Conservation (phyloP, 2,797 vertebrate genomes). For the Trichosurus vulpecula region DNA sequence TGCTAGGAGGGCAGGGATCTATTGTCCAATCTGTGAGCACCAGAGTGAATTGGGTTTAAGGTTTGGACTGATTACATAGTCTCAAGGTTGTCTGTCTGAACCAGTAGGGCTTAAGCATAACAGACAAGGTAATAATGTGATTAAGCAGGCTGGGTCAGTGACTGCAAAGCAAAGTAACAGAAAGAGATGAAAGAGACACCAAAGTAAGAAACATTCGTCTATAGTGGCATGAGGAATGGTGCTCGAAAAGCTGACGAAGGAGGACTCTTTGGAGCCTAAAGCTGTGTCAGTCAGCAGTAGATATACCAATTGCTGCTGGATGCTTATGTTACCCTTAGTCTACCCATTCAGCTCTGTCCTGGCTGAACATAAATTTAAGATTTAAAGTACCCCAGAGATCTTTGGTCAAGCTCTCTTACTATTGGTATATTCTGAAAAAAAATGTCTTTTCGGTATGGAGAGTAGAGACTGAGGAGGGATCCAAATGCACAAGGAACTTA, state of each 20-base stretch:
- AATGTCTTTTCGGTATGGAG: neutral
- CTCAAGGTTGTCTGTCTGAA: neutral
- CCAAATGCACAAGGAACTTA: neutral
- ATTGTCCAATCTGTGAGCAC: no score
- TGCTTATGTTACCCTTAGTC: neutral
- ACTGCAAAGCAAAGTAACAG: no score
- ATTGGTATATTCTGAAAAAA: no score
- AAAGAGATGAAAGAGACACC: neutral
- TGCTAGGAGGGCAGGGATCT: no score
- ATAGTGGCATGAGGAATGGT: neutral
- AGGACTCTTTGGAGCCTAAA: neutral
- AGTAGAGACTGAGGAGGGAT: neutral
- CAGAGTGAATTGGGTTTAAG: no score
- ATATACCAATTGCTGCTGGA: neutral
- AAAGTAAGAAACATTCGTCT: no score
- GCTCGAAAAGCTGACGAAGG: neutral
- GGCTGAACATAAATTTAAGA: neutral
- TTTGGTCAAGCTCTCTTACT: neutral
- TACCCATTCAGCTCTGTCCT: neutral
- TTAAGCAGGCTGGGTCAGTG: no score
- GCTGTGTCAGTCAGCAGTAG: neutral
- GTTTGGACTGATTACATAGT: neutral
- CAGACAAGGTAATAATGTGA: no score
- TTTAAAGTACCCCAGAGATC: neutral
- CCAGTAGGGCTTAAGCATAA: neutral